Evolutionary conservation across 2,888 invertebrate genomes (phyloP).

Genomic region (Aethes cnicana): DNA sequence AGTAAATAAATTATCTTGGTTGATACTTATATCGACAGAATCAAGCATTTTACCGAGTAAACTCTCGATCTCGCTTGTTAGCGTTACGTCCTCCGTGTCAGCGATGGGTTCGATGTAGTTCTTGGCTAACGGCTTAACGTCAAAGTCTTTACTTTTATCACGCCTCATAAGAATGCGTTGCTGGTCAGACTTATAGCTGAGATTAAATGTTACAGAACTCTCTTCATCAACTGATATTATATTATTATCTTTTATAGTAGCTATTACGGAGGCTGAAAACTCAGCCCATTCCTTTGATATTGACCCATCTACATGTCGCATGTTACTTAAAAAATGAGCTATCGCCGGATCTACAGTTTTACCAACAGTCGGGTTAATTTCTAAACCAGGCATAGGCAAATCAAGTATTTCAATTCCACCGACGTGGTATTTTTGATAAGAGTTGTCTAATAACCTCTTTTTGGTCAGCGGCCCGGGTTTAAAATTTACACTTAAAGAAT

Average conservation of each 20-base stretch:
- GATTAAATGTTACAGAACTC: slow-evolving; percentile 75
- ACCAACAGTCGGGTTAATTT: slow-evolving; percentile 72
- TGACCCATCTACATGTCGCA: slow-evolving; percentile 57
- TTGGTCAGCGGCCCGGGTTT: slow-evolving; percentile 81
- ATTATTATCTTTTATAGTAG: slow-evolving; percentile 46
- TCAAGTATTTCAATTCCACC: slow-evolving; percentile 70
- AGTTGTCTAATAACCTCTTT: slow-evolving; percentile 70
- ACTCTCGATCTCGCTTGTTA: slow-evolving; percentile 53
- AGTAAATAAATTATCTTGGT: slow-evolving; percentile 76
- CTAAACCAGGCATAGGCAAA: slow-evolving; percentile 76
- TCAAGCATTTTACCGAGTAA: slow-evolving; percentile 80
- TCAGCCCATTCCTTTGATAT: slow-evolving; percentile 78
- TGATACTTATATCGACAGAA: slow-evolving; percentile 83
- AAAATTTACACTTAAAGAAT: slow-evolving; percentile 68
- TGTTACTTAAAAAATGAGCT: slow-evolving; percentile 62
- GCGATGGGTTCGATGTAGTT: not conserved
- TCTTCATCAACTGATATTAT: slow-evolving; percentile 44
- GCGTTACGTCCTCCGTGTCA: slow-evolving; percentile 20
- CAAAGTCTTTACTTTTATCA: slow-evolving; percentile 36
- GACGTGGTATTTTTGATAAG: slow-evolving; percentile 65
- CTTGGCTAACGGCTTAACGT: slow-evolving; percentile 6
- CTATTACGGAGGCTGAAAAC: slow-evolving; percentile 80
- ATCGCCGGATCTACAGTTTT: slow-evolving; percentile 69
- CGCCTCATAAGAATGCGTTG: slow-evolving; percentile 78
- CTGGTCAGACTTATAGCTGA: slow-evolving; percentile 83